Evolutionary conservation across 2,888 invertebrate species (phyloP).

Genomic region (Philereme vetulata): DNA sequence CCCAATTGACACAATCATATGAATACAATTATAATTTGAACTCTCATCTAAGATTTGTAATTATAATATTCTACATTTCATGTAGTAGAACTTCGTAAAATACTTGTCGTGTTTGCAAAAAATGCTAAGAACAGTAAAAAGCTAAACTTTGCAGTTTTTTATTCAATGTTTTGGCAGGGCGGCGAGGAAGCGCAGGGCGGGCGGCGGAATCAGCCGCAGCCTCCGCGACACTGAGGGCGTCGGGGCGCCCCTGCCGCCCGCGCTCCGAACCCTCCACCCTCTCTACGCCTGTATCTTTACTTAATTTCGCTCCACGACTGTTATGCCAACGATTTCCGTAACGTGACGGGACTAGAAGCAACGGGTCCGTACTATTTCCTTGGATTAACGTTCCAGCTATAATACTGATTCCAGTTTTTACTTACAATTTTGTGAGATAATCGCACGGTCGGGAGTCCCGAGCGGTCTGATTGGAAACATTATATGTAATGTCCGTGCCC

Average conservation of each 20-base stretch:
- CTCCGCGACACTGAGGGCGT: slow-evolving; percentile 79
- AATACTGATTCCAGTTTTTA: slow-evolving; percentile 33
- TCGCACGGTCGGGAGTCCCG: slow-evolving; percentile 38
- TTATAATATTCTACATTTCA: background rate
- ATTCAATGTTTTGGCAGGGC: slow-evolving; percentile 61
- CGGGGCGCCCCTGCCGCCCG: slow-evolving; percentile 47
- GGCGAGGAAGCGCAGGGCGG: slow-evolving; percentile 61
- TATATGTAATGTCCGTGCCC: slow-evolving; percentile 40
- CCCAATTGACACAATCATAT: slow-evolving; percentile 49
- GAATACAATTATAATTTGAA: slow-evolving; percentile 44
- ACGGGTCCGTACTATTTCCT: slow-evolving; percentile 43
- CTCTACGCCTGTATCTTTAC: slow-evolving; percentile 66
- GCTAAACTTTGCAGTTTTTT: slow-evolving; percentile 34
- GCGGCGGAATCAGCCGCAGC: slow-evolving; percentile 74
- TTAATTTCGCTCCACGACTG: slow-evolving; percentile 70
- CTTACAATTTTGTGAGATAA: slow-evolving; percentile 30
- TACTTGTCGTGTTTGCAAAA: background rate
- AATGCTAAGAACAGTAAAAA: slow-evolving; percentile 18
- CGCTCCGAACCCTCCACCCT: slow-evolving; percentile 53
- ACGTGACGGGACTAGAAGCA: slow-evolving; percentile 52
- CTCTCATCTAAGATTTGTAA: slow-evolving; percentile 11
- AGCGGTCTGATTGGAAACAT: slow-evolving; percentile 51
- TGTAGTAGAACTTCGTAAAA: background rate
- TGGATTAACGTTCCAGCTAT: slow-evolving; percentile 41
- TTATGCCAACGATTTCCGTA: slow-evolving; percentile 69